phyloP scores from a whole-genome alignment of 2,888 invertebrate species.

The Macrophya alboannulata region DNA sequence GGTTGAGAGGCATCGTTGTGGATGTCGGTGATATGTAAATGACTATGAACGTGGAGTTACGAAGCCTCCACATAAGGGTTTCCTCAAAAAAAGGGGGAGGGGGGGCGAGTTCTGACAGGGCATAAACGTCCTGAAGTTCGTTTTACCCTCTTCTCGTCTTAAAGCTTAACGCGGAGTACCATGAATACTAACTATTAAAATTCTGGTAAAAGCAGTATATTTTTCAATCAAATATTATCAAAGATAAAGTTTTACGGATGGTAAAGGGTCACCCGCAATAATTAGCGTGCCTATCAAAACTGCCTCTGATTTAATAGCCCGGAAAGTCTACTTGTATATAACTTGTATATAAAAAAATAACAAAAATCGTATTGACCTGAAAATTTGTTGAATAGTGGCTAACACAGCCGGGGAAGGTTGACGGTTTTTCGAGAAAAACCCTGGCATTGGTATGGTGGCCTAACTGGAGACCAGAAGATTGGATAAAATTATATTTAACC shows the following conservation, averaged over 20 bases:
- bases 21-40: constrained; percentile 26
- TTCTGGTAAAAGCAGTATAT: background rate
- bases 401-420: background rate
- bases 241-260: background rate
- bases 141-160: constrained; percentile 17
- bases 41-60: background rate
- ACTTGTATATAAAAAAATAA: background rate
- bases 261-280: background rate
- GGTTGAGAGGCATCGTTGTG: constrained; percentile 1
- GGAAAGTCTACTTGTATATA: background rate
- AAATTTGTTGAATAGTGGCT: background rate
- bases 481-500: constrained; percentile 25
- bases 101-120: constrained; percentile 17
- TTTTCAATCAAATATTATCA: background rate
- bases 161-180: background rate
- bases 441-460: background rate
- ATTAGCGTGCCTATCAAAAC: background rate
- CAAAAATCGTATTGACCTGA: background rate
- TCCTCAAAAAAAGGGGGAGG: background rate
- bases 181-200: constrained; percentile 8
- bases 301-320: background rate
- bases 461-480: constrained; percentile 7
- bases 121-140: constrained; percentile 10
- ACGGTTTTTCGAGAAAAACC: background rate
- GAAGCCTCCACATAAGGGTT: constrained; percentile 13